These are phyloP conservation scores for Pedicia rivosa DNA, from an alignment of 2,888 invertebrate species.

Conservation along the genomic window DNA sequence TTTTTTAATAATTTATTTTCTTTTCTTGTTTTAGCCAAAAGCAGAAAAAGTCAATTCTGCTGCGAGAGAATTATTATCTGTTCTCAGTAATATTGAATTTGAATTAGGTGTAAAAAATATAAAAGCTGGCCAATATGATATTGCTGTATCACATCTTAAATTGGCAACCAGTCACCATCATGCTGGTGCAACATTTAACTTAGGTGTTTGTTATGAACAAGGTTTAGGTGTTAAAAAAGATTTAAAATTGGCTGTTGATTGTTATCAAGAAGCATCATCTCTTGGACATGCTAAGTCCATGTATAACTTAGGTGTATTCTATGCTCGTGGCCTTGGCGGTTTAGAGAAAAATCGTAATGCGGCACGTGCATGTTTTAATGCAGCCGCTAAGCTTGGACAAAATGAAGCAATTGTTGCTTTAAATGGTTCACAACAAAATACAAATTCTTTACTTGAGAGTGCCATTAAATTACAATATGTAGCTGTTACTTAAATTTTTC, in stretches of 20 bases:
- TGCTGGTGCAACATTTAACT: slow-evolving; percentile 46
- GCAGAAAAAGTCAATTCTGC: slow-evolving; percentile 15
- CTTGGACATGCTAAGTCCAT: slow-evolving; percentile 46
- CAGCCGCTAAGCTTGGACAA: slow-evolving; percentile 41
- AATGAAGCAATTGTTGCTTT: slow-evolving; percentile 36
- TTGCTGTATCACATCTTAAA: slow-evolving; percentile 36
- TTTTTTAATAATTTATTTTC: no score
- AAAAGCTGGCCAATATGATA: slow-evolving; percentile 37
- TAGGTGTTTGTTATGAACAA: slow-evolving; percentile 51
- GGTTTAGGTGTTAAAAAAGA: slow-evolving; percentile 45
- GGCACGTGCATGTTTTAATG: slow-evolving; percentile 36
- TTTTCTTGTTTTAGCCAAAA: no score
- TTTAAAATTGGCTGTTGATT: slow-evolving; percentile 43
- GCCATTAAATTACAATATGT: slow-evolving; percentile 2
- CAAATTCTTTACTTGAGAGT: slow-evolving; percentile 3
- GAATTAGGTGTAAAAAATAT: slow-evolving; percentile 41
- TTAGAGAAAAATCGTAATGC: slow-evolving; percentile 33
- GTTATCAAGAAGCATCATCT: slow-evolving; percentile 45
- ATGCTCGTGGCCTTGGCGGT: slow-evolving; percentile 47
- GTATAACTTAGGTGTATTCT: slow-evolving; percentile 52
- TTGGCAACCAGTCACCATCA: slow-evolving; percentile 41
- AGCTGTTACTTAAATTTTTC: no score
- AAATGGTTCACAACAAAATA: neutral
- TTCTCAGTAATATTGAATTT: slow-evolving; percentile 43
- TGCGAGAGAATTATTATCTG: slow-evolving; percentile 32